Evolutionary conservation across 2,113 vertebrate genomes (phyloP), one percentile per base, ranked within the genome.

Genomic region (Python bivittatus): DNA sequence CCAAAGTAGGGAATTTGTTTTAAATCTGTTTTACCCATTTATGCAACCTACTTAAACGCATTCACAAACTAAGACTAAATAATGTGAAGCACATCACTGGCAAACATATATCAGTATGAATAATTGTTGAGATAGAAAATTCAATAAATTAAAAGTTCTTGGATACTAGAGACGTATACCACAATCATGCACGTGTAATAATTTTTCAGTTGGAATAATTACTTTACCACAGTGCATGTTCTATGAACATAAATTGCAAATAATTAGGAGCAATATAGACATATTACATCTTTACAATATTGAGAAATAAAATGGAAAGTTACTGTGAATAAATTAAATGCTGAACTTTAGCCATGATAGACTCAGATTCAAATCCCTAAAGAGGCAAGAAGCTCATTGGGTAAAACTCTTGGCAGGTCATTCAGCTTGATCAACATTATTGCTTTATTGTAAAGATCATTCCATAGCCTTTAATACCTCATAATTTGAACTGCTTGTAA

Each of bases 11-110:
- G n/a, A 93, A 84, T 1, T 52, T 54, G 92, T 61, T 96, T 93
- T 33, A 88, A 94, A 93, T 88, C 17, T 95, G 91, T 96, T 97
- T 97, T 95, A 7, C 83, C 94, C 95, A 97, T 96, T 1, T 93
- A 6, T 0, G 4, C 0, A 17, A 93, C 52, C 2, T 92, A 89
- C n/a, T 90, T 53, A 72, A 94, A 84, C 29, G 88, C 57, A 94
- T 84, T 93, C 72, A 93, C 96, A 93, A n/a, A 89, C 90, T 23
- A 95, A 94, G 1, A 86, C 17, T 94, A 95, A 64, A 91, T 92
- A 88, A 96, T 95, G 95, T 10, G n/a, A 93, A 96, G 64, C 25
- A 94, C 88, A 86, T 86, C 72, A 27, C 33, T 95, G 95, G 94
- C 94, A 95, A 92, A 92, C 27, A 27, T 0, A 91, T 94, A 92